Evolutionary conservation across 2,888 invertebrate genomes (phyloP), one percentile per base, ranked within the genome.

Genomic region (Fabriciana adippe): DNA sequence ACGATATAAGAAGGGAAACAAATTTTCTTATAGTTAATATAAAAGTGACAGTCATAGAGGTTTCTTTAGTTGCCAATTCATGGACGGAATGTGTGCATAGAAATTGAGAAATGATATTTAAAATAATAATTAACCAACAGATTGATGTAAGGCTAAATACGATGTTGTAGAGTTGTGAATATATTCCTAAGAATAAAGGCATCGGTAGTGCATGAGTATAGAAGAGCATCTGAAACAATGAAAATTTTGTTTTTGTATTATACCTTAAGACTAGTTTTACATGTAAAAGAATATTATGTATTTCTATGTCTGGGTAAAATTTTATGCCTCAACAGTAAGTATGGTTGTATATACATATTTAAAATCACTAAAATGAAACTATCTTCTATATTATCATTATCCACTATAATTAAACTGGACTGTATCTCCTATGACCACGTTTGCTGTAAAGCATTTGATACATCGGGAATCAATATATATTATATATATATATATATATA

Each of bases 21-120:
- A 92, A 92, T 67, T 89, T 92, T 68, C 92, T 85, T 69, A 92
- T 61, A 50, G 92, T 92, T 50, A 92, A 69, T 74, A 92, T 87
- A 74, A 91, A 90, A 16, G 90, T 88, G 0, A 92, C 88, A 0
- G 91, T 92, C 0, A 89, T 89, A 0, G 90, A 84, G 3, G 84
- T 85, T 72, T 92, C 90, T 69, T 79, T 88, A 3, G 92, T 87
- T 0, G 90, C 91, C 54, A 92, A 73, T 35, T 86, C 77, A 53
- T 92, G 89, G 54, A 92, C 92, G 8, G 90, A 87, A 68, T 87
- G 84, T 1, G 89, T 84, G 66, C 92, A 92, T 69, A 83, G 85
- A 59, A 89, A 90, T 61, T 92, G 92, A 0, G 86, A 81, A 59
- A 88, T 15, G 15, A 90, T 86, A 59, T 88, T 91, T 0, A 88